Conservation (phyloP, 2,888 invertebrate genomes). For the Drosophila fulvimacula region DNA sequence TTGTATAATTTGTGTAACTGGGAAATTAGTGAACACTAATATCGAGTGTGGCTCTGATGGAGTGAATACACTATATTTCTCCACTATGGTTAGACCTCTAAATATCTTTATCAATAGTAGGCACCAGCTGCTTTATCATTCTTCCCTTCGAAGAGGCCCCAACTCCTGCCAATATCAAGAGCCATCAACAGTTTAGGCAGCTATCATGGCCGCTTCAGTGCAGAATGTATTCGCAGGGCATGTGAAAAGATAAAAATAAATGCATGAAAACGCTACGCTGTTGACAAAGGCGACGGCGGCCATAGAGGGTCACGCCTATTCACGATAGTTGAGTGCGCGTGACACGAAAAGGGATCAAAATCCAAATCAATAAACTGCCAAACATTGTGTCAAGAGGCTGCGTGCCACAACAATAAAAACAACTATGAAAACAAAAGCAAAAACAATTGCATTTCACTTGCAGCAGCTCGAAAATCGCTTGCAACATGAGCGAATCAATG, state of each 20-base stretch:
- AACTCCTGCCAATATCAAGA: not conserved
- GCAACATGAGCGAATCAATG: constrained; percentile 17
- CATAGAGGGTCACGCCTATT: not conserved
- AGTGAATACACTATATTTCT: no score
- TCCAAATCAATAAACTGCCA: constrained; percentile 47
- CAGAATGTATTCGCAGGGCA: not conserved
- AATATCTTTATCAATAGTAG: no score
- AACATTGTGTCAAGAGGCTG: constrained; percentile 44
- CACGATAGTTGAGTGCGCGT: constrained; percentile 38
- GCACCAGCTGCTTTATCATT: no score
- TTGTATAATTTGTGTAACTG: no score
- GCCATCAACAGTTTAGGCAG: not conserved
- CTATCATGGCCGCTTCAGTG: not conserved
- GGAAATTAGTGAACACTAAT: no score
- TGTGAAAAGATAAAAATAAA: constrained; percentile 4
- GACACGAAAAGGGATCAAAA: constrained; percentile 44
- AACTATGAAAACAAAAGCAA: constrained; percentile 14
- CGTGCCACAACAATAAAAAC: constrained; percentile 16
- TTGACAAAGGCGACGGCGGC: not conserved
- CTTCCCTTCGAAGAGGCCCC: no score
- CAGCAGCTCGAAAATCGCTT: constrained; percentile 35
- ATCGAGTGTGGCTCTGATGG: no score
- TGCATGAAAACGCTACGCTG: not conserved
- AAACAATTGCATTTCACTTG: constrained; percentile 54
- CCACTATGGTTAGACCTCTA: no score